Evolutionary conservation across 2,797 vertebrate species (phyloP), one percentile per base, ranked within the genome.

Genomic region (Bradypodion ventrale): DNA sequence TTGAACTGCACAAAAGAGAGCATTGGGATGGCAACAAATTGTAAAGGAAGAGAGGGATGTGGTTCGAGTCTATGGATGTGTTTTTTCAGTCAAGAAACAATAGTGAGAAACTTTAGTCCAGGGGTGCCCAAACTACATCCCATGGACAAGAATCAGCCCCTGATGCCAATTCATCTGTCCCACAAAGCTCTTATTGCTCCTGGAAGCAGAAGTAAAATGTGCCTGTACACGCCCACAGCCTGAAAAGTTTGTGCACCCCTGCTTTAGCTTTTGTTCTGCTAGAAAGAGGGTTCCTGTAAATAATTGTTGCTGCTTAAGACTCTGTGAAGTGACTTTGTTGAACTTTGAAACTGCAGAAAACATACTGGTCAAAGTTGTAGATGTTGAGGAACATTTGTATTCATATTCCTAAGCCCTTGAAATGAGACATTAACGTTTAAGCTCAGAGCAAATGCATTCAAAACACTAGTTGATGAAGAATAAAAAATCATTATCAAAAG

Each of bases 361-460:
- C 7, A 44, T 83, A 37, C 52, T 60, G 46, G 27, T 25, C 52
- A 81, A 46, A 82, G 27, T 60, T 59, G 46, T 44, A 16, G 52
- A 69, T 4, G 13, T 77, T 29, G 44, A 1, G 23, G 40, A 3
- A 1, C 15, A 23, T 66, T 59, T 44, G 21, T 46, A 7, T 35
- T 70, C 32, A 7, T 46, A 63, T 84, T 37, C 74, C 7, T 12
- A 44, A 44, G 29, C 16, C 72, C 35, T n/a, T 44, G 15, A 78
- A 82, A 42, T 65, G 75, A 25, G 40, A 73, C 75, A 78, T 32
- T 66, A 83, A 84, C 13, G 42, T 75, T 75, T 23, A 88, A 74
- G 68, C 70, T 29, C 49, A 13, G 16, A 87, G 8, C 40, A 80
- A n/a, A 83, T 52, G 85, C 66, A 70, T 29, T n/a, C 66, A 40